Conservation (phyloP, 2,888 invertebrate species). For the Trissonchulus latispiculum region DNA sequence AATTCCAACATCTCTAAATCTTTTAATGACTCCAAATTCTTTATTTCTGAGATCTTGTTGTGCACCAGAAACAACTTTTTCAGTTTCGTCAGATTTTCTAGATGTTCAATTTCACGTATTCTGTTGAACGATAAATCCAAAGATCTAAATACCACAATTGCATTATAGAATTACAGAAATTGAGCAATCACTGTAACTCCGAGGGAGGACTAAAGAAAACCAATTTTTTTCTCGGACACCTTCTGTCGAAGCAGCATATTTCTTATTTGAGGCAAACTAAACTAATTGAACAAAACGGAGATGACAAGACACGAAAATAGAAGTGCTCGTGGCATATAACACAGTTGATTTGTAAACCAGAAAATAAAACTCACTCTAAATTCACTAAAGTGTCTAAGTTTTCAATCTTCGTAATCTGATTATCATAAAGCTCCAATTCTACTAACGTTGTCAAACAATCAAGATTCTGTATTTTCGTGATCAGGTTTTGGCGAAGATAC, state of each 20-base stretch:
- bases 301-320: too few species aligned
- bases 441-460: slow-evolving; percentile 60
- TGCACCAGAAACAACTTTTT: slow-evolving; percentile 48
- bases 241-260: too few species aligned
- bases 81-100: slow-evolving; percentile 44
- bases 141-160: slow-evolving; percentile 55
- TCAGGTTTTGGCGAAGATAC: slow-evolving; percentile 83
- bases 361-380: slow-evolving; percentile 62
- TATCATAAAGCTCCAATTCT: slow-evolving; percentile 91
- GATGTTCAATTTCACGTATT: slow-evolving; percentile 46
- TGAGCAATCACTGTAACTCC: too few species aligned
- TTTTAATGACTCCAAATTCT: slow-evolving; percentile 53
- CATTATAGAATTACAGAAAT: slow-evolving; percentile 2
- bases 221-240: too few species aligned
- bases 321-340: too few species aligned
- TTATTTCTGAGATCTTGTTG: slow-evolving; percentile 49
- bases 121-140: slow-evolving; percentile 93
- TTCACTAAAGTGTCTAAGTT: slow-evolving; percentile 75
- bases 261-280: too few species aligned
- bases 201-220: too few species aligned
- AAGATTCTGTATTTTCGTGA: slow-evolving; percentile 84
- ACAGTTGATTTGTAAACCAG: background rate
- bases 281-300: too few species aligned
- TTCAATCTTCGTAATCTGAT: slow-evolving; percentile 83
- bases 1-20: slow-evolving; percentile 75